Evolutionary conservation across 92 coral and sea anemone genomes (phyloP), one percentile per base, ranked within the genome.

Genomic region (Metridium senile): DNA sequence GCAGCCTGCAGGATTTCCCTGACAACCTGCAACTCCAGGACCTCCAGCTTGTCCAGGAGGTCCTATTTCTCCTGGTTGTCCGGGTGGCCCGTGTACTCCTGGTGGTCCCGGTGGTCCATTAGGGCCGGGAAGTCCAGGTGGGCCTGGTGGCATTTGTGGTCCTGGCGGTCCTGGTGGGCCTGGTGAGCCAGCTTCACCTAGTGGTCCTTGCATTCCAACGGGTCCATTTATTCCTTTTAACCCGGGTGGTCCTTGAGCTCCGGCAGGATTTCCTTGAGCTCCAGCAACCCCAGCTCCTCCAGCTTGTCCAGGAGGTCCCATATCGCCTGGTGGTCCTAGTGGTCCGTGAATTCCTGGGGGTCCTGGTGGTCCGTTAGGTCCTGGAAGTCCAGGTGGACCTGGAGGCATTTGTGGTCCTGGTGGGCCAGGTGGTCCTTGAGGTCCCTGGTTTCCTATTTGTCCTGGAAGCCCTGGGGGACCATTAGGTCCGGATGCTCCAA

Each of bases 321-420:
- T 67, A 17, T 85, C 90, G 1, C 93, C 93, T 25, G 82, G 79
- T 58, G 33, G 43, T 11, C 82, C 82, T 20, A 75, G 77, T 22
- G 82, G 81, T 30, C 89, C 89, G 3, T 67, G 58, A 21, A 33
- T 65, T 34, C 86, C 93, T 29, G 84, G 82, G 0, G 93, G 93
- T 22, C 94, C 97, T 25, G 86, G 86, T 26, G 90, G 86, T 0
- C 94, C 98, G 1, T 91, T 91, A 11, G 95, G 90, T 0, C 98
- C 98, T 30, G 90, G 88, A 6, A 85, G 89, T 9, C 98, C 94
- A 0, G 88, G 88, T 4, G 90, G 94, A 20, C 94, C 93, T 11
- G 93, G 93, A 0, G 90, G 93, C 1, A 86, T 83, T 1, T 85
- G 87, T 28, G 97, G 97, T 13, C 92, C 97, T 30, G 91, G 93